Conservation (phyloP, 2,113 vertebrate species). For the Heloderma charlesbogerti region DNA sequence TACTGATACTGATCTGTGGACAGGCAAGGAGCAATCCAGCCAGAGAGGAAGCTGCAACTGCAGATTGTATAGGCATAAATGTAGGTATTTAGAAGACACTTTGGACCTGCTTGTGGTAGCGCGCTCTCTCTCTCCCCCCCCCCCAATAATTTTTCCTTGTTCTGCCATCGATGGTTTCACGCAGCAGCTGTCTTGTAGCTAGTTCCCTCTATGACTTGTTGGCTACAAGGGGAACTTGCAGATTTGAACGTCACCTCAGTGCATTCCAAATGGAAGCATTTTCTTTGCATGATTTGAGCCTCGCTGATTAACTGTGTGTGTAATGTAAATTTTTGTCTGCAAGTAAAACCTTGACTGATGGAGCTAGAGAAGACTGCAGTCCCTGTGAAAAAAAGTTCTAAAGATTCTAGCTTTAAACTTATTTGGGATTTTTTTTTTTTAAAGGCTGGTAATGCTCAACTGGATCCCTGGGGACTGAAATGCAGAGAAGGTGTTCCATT, state of each 20-base stretch:
- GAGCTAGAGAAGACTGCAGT: background rate
- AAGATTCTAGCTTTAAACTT: background rate
- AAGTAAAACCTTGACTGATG: background rate
- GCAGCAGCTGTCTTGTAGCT: background rate
- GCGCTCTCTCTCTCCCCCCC: background rate
- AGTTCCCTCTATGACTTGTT: background rate
- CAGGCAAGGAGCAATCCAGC: background rate
- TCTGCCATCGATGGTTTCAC: background rate
- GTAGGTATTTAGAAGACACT: background rate
- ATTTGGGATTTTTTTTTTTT: background rate
- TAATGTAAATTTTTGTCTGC: background rate
- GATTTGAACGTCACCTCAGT: background rate
- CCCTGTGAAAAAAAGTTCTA: background rate
- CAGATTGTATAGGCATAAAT: background rate
- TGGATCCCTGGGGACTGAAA: background rate
- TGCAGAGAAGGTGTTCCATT: conserved; percentile 4
- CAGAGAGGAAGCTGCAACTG: background rate
- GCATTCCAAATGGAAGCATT: background rate
- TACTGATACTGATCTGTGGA: background rate
- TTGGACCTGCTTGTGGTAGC: no score
- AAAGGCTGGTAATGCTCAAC: background rate
- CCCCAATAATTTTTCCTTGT: background rate
- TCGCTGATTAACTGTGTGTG: background rate
- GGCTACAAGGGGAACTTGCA: background rate
- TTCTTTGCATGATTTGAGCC: background rate